phyloP scores from a whole-genome alignment of 2,113 vertebrate species.

The Aplodontia rufa region DNA sequence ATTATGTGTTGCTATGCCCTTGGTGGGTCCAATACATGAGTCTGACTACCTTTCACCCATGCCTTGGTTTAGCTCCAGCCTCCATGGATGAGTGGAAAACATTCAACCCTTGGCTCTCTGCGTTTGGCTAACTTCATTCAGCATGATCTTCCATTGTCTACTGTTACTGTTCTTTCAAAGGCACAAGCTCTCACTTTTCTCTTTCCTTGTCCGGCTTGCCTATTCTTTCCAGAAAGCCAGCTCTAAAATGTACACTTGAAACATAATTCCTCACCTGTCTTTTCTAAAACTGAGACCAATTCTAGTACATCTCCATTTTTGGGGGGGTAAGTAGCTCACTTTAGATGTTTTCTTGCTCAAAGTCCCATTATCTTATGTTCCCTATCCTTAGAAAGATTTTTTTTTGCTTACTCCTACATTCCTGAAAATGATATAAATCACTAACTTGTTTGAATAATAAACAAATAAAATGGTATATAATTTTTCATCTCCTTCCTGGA shows the following conservation, averaged over 20 bases:
- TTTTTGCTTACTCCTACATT: slow-evolving; percentile 58
- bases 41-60: too few relatives aligned
- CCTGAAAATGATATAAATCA: slow-evolving; percentile 72
- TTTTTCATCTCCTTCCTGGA: slow-evolving; percentile 73
- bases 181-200: not conserved
- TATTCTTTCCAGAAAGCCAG: not conserved
- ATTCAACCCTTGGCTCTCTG: too few relatives aligned
- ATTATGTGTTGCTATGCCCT: too few relatives aligned
- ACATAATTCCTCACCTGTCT: not conserved
- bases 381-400: slow-evolving; percentile 36
- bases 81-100: too few relatives aligned
- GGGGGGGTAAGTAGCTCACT: not conserved
- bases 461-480: slow-evolving; percentile 77
- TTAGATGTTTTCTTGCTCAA: not conserved
- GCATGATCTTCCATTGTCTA: too few relatives aligned
- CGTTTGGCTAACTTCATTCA: too few relatives aligned
- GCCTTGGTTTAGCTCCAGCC: too few relatives aligned
- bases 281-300: not conserved
- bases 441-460: slow-evolving; percentile 77
- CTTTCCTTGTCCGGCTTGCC: not conserved
- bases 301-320: not conserved
- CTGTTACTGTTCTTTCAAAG: not conserved
- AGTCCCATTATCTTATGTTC: not conserved
- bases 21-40: too few relatives aligned
- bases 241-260: not conserved